Conservation (phyloP, 2,113 vertebrate species). For the Oryzias curvinotus region DNA sequence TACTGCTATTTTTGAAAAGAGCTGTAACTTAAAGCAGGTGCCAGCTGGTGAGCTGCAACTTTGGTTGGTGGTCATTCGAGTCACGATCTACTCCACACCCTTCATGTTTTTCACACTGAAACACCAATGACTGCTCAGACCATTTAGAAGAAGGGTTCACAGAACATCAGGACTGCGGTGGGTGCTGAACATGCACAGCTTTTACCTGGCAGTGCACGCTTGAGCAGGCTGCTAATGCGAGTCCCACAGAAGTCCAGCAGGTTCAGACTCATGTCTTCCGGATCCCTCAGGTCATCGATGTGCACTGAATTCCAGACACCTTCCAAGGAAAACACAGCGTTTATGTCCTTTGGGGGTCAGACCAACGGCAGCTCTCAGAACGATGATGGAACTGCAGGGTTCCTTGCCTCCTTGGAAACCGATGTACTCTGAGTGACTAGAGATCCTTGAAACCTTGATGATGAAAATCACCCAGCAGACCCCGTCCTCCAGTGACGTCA, state of each 20-base stretch:
- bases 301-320: conserved; percentile 75
- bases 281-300: conserved; percentile 77
- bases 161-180: too few relatives aligned
- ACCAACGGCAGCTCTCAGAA: too few relatives aligned
- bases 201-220: conserved; percentile 44
- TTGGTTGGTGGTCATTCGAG: too few relatives aligned
- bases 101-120: too few relatives aligned
- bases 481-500: conserved; percentile 48
- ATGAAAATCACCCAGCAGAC: conserved; percentile 71
- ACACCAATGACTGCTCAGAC: too few relatives aligned
- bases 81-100: too few relatives aligned
- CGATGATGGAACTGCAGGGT: too few relatives aligned
- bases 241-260: conserved; percentile 69
- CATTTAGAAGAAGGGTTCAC: too few relatives aligned
- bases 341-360: too few relatives aligned
- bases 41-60: too few relatives aligned
- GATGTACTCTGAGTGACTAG: conserved; percentile 66
- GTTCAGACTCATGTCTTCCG: conserved; percentile 74
- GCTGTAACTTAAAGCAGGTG: too few relatives aligned
- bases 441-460: conserved; percentile 74
- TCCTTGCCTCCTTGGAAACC: conserved; percentile 78
- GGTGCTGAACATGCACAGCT: not conserved
- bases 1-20: too few relatives aligned
- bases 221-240: conserved; percentile 69
- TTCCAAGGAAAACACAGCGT: conserved; percentile 11